phyloP scores from a whole-genome alignment of 1,140 invertebrate genomes.

The Drosophila albomicans region DNA sequence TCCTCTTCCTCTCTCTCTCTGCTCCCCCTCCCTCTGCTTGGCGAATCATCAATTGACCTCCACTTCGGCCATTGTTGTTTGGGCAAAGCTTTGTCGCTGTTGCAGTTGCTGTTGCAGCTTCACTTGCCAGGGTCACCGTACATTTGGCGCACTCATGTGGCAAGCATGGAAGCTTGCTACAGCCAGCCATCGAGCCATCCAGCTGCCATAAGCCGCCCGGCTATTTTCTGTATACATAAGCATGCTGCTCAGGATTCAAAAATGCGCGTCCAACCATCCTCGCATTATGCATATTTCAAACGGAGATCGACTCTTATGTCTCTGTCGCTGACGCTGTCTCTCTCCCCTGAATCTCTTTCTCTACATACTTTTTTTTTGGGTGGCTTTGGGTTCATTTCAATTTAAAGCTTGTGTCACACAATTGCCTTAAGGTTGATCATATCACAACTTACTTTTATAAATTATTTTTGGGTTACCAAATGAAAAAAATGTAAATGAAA shows the following conservation, averaged over 20 bases:
- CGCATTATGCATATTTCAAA: slow-evolving; percentile 72
- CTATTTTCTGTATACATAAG: slow-evolving; percentile 65
- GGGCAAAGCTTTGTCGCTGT: slow-evolving; percentile 22
- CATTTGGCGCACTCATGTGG: slow-evolving; percentile 11
- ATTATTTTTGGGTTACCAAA: neutral
- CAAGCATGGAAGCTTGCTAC: slow-evolving; percentile 47
- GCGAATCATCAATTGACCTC: slow-evolving; percentile 41
- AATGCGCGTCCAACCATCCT: slow-evolving; percentile 48
- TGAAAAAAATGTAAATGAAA: too few relatives aligned
- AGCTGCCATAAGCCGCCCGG: slow-evolving; percentile 63
- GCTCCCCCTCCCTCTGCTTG: neutral
- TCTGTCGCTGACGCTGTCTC: too few relatives aligned
- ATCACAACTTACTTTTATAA: neutral
- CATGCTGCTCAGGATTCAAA: slow-evolving; percentile 70
- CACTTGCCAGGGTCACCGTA: slow-evolving; percentile 28
- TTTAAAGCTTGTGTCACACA: slow-evolving; percentile 29
- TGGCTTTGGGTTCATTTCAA: slow-evolving; percentile 29
- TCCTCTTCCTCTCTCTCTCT: neutral
- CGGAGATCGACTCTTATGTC: slow-evolving; percentile 22
- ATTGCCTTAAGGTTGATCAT: neutral
- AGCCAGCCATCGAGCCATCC: slow-evolving; percentile 22
- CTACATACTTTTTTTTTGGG: neutral
- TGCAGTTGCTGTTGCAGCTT: slow-evolving; percentile 9
- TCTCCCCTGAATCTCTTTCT: neutral
- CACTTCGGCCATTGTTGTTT: slow-evolving; percentile 47